A percentile compares a stretch with the other conserved stretches of the same genome.
Evolutionary conservation across 2,113 vertebrate genomes (phyloP).

Genomic region (Tragelaphus scriptus): DNA sequence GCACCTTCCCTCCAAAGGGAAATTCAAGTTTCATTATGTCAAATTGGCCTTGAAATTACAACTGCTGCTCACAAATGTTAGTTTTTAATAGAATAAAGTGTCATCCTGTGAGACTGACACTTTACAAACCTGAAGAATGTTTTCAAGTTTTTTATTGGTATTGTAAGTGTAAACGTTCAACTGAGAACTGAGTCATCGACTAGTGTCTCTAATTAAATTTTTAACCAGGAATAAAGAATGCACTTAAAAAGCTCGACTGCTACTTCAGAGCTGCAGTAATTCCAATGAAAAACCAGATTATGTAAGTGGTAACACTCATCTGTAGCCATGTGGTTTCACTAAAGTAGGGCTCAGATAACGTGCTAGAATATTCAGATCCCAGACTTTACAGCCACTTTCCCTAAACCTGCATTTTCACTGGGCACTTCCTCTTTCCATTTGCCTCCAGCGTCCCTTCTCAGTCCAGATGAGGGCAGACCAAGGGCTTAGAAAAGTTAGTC

Average conservation of each 20-base stretch:
- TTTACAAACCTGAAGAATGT: conserved; percentile 20
- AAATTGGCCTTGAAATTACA: conserved; percentile 63
- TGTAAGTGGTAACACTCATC: background rate
- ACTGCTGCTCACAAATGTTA: conserved; percentile 62
- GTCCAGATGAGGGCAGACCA: background rate
- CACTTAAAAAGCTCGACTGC: background rate
- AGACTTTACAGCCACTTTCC: background rate
- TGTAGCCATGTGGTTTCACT: conserved; percentile 7
- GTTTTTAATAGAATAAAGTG: conserved; percentile 60
- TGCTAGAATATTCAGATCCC: background rate
- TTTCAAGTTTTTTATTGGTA: conserved; percentile 13
- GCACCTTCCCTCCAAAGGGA: conserved; percentile 36
- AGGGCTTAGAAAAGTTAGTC: background rate
- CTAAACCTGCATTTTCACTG: background rate
- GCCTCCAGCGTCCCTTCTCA: background rate
- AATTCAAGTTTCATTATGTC: conserved; percentile 53
- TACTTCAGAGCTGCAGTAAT: background rate
- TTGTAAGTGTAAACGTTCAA: conserved; percentile 37
- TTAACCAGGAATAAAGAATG: background rate
- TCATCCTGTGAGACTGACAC: conserved; percentile 51
- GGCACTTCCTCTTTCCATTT: background rate
- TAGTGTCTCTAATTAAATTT: conserved; percentile 43
- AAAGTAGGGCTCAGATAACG: background rate
- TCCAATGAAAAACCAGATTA: background rate
- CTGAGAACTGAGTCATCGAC: conserved; percentile 38